Evolutionary conservation across 2,888 invertebrate species (phyloP), one percentile per base, ranked within the genome.

Genomic region (Trimorus sp.): DNA sequence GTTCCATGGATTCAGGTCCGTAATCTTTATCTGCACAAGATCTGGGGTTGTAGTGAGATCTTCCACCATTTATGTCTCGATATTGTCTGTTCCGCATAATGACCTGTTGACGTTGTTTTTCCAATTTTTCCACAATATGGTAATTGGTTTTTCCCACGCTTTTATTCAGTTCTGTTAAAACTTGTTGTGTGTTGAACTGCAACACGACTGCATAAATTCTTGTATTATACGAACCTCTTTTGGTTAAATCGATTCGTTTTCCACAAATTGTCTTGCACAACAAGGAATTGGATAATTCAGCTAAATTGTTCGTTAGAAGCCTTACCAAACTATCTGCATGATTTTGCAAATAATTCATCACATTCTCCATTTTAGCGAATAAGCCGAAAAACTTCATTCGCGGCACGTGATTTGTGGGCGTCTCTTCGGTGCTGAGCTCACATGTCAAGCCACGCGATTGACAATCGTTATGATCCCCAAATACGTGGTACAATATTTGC

Each of bases 391-490:
- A 45, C 15, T 54, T 49, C 14, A 84, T 69, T 5, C 42, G 37
- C 11, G 68, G 59, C 15, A 77, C 73, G 36, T 53, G 15, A 16
- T 53, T 53, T 11, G 14, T 1, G 9, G n/a, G 5, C 11, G 11
- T 1, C 0, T 53, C 1, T 53, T 53, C 53, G 2, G 8, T 15
- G 9, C 15, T 16, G 8, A 1, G 16, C 7, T 53, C 26, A 9
- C 53, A 53, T 8, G 38, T 15, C 9, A 59, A 8, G 12, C 66
- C 56, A 38, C 40, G 37, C 16, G 58, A 37, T 16, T 58, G 40
- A 14, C 83, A 85, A 15, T 63, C 14, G 38, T 65, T 63, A 26
- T 85, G 84, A 9, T 85, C 77, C 11, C 85, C 84, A 68, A 84
- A 85, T 9, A 84, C 78, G 45, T 84, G 84, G 8, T 42, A 48